Conservation (phyloP, 2,888 invertebrate species). For the Papilio demoleus region DNA sequence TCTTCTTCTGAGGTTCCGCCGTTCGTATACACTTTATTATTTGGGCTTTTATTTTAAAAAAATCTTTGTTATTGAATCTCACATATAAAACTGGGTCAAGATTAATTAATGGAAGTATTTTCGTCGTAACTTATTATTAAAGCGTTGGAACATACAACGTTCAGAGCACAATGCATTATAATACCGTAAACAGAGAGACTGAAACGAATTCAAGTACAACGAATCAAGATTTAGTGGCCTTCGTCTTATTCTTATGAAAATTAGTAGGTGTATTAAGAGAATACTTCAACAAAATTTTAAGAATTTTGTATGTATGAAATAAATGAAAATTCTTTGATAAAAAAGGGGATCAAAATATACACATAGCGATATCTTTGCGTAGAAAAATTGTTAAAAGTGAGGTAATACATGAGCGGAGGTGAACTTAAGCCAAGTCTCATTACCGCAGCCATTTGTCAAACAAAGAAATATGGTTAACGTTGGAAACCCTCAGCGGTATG, state of each 20-base stretch:
- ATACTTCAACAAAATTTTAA: neutral
- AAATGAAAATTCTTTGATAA: neutral
- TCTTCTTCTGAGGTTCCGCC: too few species aligned
- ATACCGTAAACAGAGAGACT: neutral
- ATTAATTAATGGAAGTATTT: neutral
- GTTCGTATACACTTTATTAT: neutral
- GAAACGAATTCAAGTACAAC: neutral
- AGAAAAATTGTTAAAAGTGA: constrained; percentile 6
- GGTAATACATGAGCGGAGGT: constrained; percentile 4
- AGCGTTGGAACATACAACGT: neutral
- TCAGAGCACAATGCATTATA: neutral
- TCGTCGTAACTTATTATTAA: neutral
- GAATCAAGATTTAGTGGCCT: neutral
- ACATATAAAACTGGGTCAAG: neutral
- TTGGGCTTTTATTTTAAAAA: neutral
- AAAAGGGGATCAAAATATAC: neutral
- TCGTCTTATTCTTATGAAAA: neutral
- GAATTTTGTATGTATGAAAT: neutral
- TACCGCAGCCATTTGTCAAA: constrained; percentile 17
- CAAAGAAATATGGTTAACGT: constrained; percentile 6
- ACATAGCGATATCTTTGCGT: neutral
- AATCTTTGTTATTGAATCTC: neutral
- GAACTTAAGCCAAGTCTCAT: constrained; percentile 10
- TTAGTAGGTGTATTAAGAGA: neutral
- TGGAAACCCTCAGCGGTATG: constrained; percentile 1